Base-by-base conservation (phyloP, 2,888 invertebrate genomes). In the Meliscaeva auricollis region DNA sequence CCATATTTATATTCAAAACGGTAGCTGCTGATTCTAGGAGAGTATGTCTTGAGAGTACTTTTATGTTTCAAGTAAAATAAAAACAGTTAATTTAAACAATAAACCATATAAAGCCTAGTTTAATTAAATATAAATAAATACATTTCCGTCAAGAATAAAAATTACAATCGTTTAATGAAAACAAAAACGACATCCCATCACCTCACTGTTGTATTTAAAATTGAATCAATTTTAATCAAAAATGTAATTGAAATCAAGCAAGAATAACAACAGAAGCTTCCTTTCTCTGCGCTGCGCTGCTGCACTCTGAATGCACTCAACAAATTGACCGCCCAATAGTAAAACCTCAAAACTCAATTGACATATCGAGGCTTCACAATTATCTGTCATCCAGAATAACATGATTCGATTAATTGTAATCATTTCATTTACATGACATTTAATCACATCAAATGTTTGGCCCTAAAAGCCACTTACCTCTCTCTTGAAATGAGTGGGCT, bases 391-490 rank as follows among this genome's bases (percentile, higher is more conserved):
- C 30, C 50, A 50, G 64, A 70, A 70, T 56, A 70, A 74, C 74
- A 74, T 83, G 77, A 77, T 74, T 75, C 69, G 41, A 74, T 83
- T 74, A 83, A 83, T 74, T 83, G 79, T 79, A 66, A 75, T 69
- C 54, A 84, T 70, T 84, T 70, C 74, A 70, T 84, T 84, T 75
- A 64, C 69, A 70, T 75, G 60, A 79, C 78, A 84, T 74, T 79
- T 75, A 84, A 84, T 79, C 75, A 75, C 74, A 75, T 84, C 79
- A 75, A 68, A 69, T 54, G 74, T 62, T 64, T 54, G 38, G 41
- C 66, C 79, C 32, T 79, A 75, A 74, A 75, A 84, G 79, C 74
- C 84, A 66, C 84, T 75, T 75, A 70, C 46, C 58, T 52, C 26
- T 52, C 26, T 26, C 22, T 66, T 66, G 22, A 66, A 32, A 32